A percentile compares a stretch with the other conserved stretches of the same genome.
Evolutionary conservation across 1,140 invertebrate genomes (phyloP).

Genomic region (Heliconius congener): DNA sequence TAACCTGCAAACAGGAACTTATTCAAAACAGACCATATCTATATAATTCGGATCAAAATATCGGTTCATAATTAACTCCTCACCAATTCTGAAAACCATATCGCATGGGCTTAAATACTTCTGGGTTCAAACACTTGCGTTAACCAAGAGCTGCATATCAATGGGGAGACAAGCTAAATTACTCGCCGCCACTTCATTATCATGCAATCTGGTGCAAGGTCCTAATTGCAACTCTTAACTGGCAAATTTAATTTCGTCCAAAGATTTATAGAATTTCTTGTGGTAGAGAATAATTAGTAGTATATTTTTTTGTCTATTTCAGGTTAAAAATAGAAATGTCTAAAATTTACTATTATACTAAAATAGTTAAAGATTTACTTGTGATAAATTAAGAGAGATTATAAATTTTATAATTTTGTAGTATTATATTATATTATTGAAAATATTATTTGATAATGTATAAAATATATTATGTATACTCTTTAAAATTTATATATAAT

Average conservation of each 20-base stretch:
- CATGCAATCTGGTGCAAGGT: background rate
- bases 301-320: too few species aligned
- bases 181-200: conserved; percentile 10
- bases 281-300: background rate
- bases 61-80: background rate
- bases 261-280: background rate
- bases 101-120: background rate
- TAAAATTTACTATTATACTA: too few species aligned
- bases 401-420: too few species aligned
- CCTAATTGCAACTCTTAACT: background rate
- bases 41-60: background rate
- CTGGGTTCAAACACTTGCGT: background rate
- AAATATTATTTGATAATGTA: too few species aligned
- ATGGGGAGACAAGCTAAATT: conserved; percentile 4
- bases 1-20: too few species aligned
- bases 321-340: too few species aligned
- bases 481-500: too few species aligned
- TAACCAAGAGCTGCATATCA: conserved; percentile 3
- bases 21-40: background rate
- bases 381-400: too few species aligned
- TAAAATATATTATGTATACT: too few species aligned
- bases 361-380: too few species aligned
- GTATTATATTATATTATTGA: too few species aligned
- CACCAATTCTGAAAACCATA: background rate
- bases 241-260: background rate